Conservation (phyloP, 2,113 vertebrate genomes). For the Channa maculata region DNA sequence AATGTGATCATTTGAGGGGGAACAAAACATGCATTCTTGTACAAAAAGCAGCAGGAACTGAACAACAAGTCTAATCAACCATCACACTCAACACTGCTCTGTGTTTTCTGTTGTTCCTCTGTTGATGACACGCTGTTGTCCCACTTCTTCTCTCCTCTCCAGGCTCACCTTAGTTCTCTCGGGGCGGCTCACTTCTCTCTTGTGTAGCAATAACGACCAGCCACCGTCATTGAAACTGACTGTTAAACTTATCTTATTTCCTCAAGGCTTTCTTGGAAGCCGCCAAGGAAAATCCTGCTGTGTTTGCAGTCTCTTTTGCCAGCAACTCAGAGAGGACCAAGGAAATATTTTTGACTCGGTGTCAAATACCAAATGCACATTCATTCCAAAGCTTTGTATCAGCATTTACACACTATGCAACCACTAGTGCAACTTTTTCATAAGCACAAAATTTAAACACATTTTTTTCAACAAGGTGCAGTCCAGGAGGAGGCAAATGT, state of each 20-base stretch:
- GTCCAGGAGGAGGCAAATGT: slow-evolving; percentile 1
- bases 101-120: slow-evolving; percentile 82
- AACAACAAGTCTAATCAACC: slow-evolving; percentile 82
- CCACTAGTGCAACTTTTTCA: slow-evolving; percentile 17
- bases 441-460: not conserved
- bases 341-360: slow-evolving; percentile 30
- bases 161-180: slow-evolving; percentile 33
- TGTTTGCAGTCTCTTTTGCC: slow-evolving; percentile 50
- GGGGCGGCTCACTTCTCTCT: slow-evolving; percentile 48
- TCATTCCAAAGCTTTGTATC: slow-evolving; percentile 36
- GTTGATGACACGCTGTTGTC: slow-evolving; percentile 86
- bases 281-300: slow-evolving; percentile 57
- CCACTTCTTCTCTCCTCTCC: slow-evolving; percentile 36
- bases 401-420: slow-evolving; percentile 8
- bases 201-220: slow-evolving; percentile 62
- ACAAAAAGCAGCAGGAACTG: slow-evolving; percentile 5
- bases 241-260: slow-evolving; percentile 72
- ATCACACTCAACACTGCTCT: slow-evolving; percentile 66
- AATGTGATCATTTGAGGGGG: not conserved
- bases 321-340: slow-evolving; percentile 40
- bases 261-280: slow-evolving; percentile 73
- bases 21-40: not conserved
- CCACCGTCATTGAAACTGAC: slow-evolving; percentile 62
- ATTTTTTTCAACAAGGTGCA: slow-evolving; percentile 23
- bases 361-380: slow-evolving; percentile 24